Percentiles rank a stretch among this genome's conserved stretches.
These are phyloP conservation scores for Diadophis punctatus DNA, from an alignment of 2,113 vertebrate genomes.

Conservation along the genomic window DNA sequence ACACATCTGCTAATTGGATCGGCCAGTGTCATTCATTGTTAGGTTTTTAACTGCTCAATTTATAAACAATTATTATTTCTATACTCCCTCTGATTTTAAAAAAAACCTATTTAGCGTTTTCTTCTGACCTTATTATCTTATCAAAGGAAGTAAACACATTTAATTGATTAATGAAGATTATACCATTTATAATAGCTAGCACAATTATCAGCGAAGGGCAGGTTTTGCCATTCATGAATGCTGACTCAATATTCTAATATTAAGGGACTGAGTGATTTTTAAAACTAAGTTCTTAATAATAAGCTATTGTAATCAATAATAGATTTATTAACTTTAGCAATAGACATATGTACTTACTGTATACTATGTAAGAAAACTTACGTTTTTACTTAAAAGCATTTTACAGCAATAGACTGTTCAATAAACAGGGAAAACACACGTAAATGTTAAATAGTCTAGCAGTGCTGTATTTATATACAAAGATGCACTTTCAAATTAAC, in stretches of 20 bases:
- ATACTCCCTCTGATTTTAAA: constrained; percentile 3
- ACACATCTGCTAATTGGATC: constrained; percentile 57
- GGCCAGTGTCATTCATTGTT: constrained; percentile 67
- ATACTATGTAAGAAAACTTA: not conserved
- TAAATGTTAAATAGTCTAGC: not conserved
- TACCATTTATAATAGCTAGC: not conserved
- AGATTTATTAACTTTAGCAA: not conserved
- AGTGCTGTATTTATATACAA: not conserved
- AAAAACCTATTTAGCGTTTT: constrained; percentile 2
- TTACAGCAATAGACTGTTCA: not conserved
- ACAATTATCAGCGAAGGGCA: not conserved
- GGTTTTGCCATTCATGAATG: not conserved
- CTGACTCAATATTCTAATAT: not conserved
- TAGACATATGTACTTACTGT: constrained; percentile 5
- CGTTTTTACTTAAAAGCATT: not conserved
- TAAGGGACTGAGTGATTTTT: not conserved
- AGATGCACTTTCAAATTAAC: not conserved
- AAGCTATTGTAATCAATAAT: not conserved
- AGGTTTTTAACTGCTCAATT: constrained; percentile 61
- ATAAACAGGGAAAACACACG: not conserved
- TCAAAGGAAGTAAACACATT: not conserved
- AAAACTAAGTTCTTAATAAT: not conserved
- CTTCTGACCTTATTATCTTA: constrained; percentile 3
- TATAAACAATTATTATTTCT: not conserved
- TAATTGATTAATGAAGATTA: constrained; percentile 7